Evolutionary conservation across 2,888 invertebrate species (phyloP).

Genomic region (Hirtodrosophila trivittata): DNA sequence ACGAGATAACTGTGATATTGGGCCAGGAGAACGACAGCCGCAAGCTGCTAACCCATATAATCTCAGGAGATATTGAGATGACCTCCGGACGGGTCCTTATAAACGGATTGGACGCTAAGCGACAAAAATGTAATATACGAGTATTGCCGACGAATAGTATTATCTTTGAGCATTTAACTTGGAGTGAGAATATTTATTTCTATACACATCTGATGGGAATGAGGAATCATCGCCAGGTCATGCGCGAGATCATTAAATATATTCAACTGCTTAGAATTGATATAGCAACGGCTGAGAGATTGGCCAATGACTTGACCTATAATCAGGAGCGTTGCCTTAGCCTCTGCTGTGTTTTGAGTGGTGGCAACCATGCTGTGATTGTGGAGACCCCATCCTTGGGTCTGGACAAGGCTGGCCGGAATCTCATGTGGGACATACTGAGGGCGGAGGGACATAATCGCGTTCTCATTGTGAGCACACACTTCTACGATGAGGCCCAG

Average conservation of each 20-base stretch:
- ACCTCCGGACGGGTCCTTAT: slow-evolving; percentile 17
- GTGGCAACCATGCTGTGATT: slow-evolving; percentile 22
- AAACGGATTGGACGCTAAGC: slow-evolving; percentile 9
- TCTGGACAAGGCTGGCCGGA: not conserved
- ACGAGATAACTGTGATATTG: slow-evolving; percentile 31
- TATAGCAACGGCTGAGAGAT: not conserved
- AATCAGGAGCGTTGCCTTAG: slow-evolving; percentile 21
- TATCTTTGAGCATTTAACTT: slow-evolving; percentile 14
- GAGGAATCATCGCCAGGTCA: slow-evolving; percentile 20
- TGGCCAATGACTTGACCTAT: not conserved
- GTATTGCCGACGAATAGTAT: slow-evolving; percentile 15
- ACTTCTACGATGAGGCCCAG: slow-evolving; percentile 21
- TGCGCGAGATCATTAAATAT: slow-evolving; percentile 20
- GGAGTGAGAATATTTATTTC: slow-evolving; percentile 20
- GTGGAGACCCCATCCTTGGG: slow-evolving; percentile 11
- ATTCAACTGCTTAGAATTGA: not conserved
- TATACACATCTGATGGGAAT: slow-evolving; percentile 29
- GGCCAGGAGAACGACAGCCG: not conserved
- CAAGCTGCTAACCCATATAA: slow-evolving; percentile 10
- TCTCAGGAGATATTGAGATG: slow-evolving; percentile 3
- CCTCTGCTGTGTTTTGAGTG: slow-evolving; percentile 29
- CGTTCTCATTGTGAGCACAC: slow-evolving; percentile 18
- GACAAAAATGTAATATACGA: slow-evolving; percentile 2
- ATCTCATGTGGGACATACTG: slow-evolving; percentile 24
- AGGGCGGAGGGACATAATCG: slow-evolving; percentile 5